Evolutionary conservation across 2,797 vertebrate species (phyloP), one percentile per base, ranked within the genome.

Genomic region (Antennarius maculatus): DNA sequence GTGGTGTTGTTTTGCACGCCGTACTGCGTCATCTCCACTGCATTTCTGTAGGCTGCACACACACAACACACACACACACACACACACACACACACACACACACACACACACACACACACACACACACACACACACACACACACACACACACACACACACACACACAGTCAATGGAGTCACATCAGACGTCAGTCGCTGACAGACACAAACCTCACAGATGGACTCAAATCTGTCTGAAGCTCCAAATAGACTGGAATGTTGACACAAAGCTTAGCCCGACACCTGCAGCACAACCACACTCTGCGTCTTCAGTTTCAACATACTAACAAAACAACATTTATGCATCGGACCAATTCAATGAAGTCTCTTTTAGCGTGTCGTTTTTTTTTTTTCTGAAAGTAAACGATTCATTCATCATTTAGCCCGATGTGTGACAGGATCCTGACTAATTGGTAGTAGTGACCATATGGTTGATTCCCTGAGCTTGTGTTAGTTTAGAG

Each of bases 1-100:
- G 97, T 97, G 82, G 96, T 98, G 88, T 98, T 99, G 92, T 99
- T 97, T 92, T 95, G 96, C 1, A 99, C 95, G 62, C 96, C 96
- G 1, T 98, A 99, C 71, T 98, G 97, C 79, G 95, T 93, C 86
- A 95, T 94, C 91, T 99, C 97, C 77, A 90, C 95, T 8, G 97
- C 96, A 0, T 98, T 99, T 92, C 97, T 96, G 86, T 99, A 99
- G 16, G 94, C 97, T 99, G 71, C 47, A 14, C 76, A 59, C 50
- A 79, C 64, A 82, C 69, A 57, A 1, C 66, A 69, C 46, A 73
- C 52, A 69, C 69, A 67, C 23, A 61, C 23, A 71, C 69, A 72
- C 51, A 56, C 3, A 29, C 18, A 23, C 47, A 76, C 66, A 69
- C 72, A 70, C 23, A 79, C 64, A 82, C 69, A 57, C 69, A 69